Base-by-base conservation (phyloP, 2,797 vertebrate genomes). In the Delichon dasypus region DNA sequence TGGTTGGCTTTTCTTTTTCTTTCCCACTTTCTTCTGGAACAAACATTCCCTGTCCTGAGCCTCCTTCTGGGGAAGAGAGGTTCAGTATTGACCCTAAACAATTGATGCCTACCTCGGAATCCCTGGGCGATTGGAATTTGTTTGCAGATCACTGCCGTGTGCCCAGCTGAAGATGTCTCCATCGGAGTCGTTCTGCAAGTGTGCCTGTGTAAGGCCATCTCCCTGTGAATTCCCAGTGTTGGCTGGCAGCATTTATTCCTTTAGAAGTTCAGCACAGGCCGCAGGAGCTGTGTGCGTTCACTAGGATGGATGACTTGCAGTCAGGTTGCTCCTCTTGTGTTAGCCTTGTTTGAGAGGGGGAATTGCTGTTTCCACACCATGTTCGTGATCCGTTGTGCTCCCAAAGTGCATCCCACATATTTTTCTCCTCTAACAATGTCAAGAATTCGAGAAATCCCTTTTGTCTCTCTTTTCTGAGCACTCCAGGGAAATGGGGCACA, bases 321-420 rank as follows among this genome's bases (percentile, higher is more conserved):
- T 66, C 15, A 4, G 14, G 13, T 54, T 36, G 7, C 17, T 57
- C 11, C 72, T 79, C 26, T 34, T 58, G 13, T 3, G 1, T 71
- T 76, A 20, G n/a, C 25, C 25, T 67, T 4, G 21, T 50, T 50
- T 42, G 65, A 55, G 82, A 34, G 78, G 36, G 47, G 36, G 47
- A 62, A 20, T 17, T 53, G 57, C 38, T 18, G 13, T 77, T 81
- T 44, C 58, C 34, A 8, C 34, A 1, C 30, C 0, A 0, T 2
- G 7, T 76, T 67, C 0, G 0, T 12, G 34, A 67, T 80, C 53
- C 0, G 0, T 23, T 42, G 25, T 7, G 47, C 44, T 80, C 21
- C 21, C 32, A 20, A 80, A 75, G 38, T 22, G 21, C 9, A 7
- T 21, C 21, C 21, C 17, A 0, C 54, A 1, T 57, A 19, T 36